These are phyloP conservation scores for Acipenser oxyrinchus DNA, from an alignment of 2,797 vertebrate genomes.

Conservation along the genomic window DNA sequence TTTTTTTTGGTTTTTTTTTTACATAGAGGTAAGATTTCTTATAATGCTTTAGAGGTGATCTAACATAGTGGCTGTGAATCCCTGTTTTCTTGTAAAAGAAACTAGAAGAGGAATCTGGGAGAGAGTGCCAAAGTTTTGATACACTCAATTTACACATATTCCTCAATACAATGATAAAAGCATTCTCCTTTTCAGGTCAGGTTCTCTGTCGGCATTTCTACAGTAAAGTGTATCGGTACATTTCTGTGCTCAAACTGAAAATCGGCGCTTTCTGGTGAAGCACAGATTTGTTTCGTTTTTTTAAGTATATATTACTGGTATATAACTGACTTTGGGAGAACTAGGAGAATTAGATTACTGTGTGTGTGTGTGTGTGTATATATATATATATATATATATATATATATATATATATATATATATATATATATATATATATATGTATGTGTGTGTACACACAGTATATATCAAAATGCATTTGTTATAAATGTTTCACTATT, in stretches of 20 bases:
- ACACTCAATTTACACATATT: constrained; percentile 13
- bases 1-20: constrained; percentile 9
- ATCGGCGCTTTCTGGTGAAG: constrained; percentile 29
- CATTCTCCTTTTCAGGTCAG: not conserved
- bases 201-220: constrained; percentile 4
- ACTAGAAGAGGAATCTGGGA: constrained; percentile 16
- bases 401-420: constrained; percentile 31
- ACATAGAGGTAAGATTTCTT: constrained; percentile 6
- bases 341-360: constrained; percentile 24
- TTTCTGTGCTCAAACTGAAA: constrained; percentile 36
- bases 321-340: constrained; percentile 23
- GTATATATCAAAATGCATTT: constrained; percentile 58
- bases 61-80: constrained; percentile 11
- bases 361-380: constrained; percentile 21
- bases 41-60: constrained; percentile 12
- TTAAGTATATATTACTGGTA: constrained; percentile 31
- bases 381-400: constrained; percentile 29
- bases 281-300: constrained; percentile 35
- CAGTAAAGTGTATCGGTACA: constrained; percentile 22
- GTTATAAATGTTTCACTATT: constrained; percentile 72
- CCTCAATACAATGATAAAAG: not conserved
- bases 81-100: constrained; percentile 8
- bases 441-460: constrained; percentile 13
- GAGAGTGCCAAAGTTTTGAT: constrained; percentile 32
- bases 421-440: constrained; percentile 30